Evolutionary conservation across 2,113 vertebrate genomes (phyloP), one percentile per base, ranked within the genome.

Genomic region (rabbit (Oryctolagus cuniculus)): DNA sequence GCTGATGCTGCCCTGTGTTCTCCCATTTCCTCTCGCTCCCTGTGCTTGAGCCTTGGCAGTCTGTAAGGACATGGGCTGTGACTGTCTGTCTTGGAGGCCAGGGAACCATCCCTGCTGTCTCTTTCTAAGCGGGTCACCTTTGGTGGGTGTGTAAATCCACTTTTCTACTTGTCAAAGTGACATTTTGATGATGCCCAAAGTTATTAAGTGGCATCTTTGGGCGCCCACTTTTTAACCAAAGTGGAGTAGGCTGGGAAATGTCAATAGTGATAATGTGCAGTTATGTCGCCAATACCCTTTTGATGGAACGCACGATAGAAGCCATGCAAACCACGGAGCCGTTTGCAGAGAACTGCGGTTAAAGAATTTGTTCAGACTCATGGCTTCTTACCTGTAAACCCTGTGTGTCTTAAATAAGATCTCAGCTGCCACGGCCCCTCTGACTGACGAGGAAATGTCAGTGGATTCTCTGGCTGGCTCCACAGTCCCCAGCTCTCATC

Each of bases 121-220:
- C 61, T 95, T 89, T 74, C 75, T 93, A 95, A 93, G 84, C 83
- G 96, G 91, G 91, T 91, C 96, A 87, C 79, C 89, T 96, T 84
- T 78, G 79, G 96, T 96, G 93, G 87, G 89, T 96, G 87, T 94
- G 89, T 93, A 74, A 96, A 91, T 96, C 80, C 38, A 89, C 79
- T 94, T 93, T 93, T 93, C 94, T 95, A 1, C 89, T 96, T 96
- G 96, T 96, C 97, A 96, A 87, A 97, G 66, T 97, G 96, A 96
- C 96, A 96, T 97, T 97, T 96, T 94, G 89, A 92, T 64, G 83
- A 96, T 77, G 95, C 70, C 75, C 75, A 34, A 81, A 87, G 96
- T 95, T 97, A 96, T 96, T 97, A 96, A 96, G 89, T 97, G 94
- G 91, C 93, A 97, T 95, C 96, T 97, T 93, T 91, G 83, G 89